Base-by-base conservation (phyloP, 2,888 invertebrate genomes). In the Craniophora ligustri region DNA sequence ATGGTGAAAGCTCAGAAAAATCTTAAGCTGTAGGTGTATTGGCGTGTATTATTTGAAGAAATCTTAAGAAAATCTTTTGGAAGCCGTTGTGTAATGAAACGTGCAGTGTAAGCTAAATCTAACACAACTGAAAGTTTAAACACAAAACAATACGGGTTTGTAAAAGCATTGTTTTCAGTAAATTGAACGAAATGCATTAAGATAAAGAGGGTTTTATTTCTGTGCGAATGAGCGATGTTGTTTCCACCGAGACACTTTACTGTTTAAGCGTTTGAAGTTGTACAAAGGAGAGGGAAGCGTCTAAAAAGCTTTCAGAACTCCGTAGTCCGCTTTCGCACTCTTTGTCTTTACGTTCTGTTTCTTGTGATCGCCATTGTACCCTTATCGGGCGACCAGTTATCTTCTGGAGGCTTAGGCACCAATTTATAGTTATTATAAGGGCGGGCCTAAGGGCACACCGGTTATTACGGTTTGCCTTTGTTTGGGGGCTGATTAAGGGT, bases 391-490 rank as follows among this genome's bases (percentile, higher is more conserved):
- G 65, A 60, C 49, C 67, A 76, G 77, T 80, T 86, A 83, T 85
- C 82, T 81, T 60, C 44, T 42, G 57, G 58, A 35, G 69, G 65
- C 67, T 74, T 72, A 62, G 60, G 61, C 68, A 77, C 78, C 79
- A 78, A 85, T 85, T 86, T 83, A 82, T 82, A 84, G 83, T 85
- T 82, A 83, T 84, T 79, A 83, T 84, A 81, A 78, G 84, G 79
- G 59, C 49, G 61, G 67, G 75, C 72, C 73, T 75, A 65, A 71
- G 78, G 78, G 75, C 69, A 67, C 72, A 70, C 47, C 67, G 61
- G 79, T 82, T 80, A 81, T 78, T 76, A 72, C 68, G 75, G 67
- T 60, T 51, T 53, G 54, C 78, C 78, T 79, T 82, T 85, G 85
- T 85, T 81, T 80, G 63, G 68, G 55, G 59, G 26, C 69, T 74